Evolutionary conservation across 2,888 invertebrate species (phyloP).

Genomic region (Hermaeophaga mercurialis): DNA sequence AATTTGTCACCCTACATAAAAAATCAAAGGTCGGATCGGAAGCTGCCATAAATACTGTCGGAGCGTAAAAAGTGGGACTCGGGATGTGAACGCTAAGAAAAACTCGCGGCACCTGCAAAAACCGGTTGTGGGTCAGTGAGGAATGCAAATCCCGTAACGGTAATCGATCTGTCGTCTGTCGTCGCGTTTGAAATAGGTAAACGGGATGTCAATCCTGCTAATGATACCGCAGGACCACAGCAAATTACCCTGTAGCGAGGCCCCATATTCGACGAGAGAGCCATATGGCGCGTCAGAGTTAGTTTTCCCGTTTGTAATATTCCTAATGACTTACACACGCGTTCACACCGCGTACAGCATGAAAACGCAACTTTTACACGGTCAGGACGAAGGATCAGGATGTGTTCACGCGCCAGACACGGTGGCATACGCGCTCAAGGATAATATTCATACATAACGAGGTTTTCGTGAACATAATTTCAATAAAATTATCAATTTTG

Average conservation of each 20-base stretch:
- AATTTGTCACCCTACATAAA: slow-evolving; percentile 28
- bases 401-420: neutral
- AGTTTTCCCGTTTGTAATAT: slow-evolving; percentile 61
- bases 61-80: slow-evolving; percentile 21
- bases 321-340: slow-evolving; percentile 60
- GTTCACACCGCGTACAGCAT: slow-evolving; percentile 55
- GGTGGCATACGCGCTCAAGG: neutral
- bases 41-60: slow-evolving; percentile 38
- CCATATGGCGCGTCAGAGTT: slow-evolving; percentile 59
- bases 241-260: slow-evolving; percentile 54
- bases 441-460: too few relatives aligned
- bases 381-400: slow-evolving; percentile 10
- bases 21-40: slow-evolving; percentile 36
- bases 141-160: slow-evolving; percentile 37
- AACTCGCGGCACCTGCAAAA: slow-evolving; percentile 31
- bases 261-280: slow-evolving; percentile 26
- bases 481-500: too few relatives aligned
- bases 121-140: slow-evolving; percentile 39
- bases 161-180: slow-evolving; percentile 40
- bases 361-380: slow-evolving; percentile 55
- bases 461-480: too few relatives aligned
- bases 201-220: slow-evolving; percentile 60
- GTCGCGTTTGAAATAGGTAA: slow-evolving; percentile 47
- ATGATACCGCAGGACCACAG: slow-evolving; percentile 59
- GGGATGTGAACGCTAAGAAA: slow-evolving; percentile 22